A percentile compares a stretch with the other conserved stretches of the same genome.
phyloP scores from a whole-genome alignment of 2,888 invertebrate species.

The Celastrina argiolus region DNA sequence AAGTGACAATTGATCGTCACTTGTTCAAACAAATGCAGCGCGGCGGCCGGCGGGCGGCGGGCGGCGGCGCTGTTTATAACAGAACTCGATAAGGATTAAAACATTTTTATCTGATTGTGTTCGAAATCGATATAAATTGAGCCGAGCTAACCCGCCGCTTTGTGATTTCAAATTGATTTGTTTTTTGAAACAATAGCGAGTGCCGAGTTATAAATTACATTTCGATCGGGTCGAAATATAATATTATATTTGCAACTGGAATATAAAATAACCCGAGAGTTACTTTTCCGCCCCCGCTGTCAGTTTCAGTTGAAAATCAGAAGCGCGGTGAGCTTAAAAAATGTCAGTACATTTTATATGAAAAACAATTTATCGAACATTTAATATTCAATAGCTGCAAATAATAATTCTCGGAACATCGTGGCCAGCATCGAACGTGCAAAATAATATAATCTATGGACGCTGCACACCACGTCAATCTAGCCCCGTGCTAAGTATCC shows the following conservation, averaged over 20 bases:
- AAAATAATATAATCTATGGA: not conserved
- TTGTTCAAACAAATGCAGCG: not conserved
- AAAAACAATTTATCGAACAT: not conserved
- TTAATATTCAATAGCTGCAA: not conserved
- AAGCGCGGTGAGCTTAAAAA: not conserved
- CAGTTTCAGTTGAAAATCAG: not conserved
- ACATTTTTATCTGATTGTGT: not conserved
- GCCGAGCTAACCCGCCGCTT: not conserved
- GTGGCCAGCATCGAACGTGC: not conserved
- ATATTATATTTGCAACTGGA: not conserved
- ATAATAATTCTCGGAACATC: not conserved
- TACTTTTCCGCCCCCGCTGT: not conserved
- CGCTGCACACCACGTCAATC: no score
- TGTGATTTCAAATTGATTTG: not conserved
- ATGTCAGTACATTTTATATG: not conserved
- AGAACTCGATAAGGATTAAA: not conserved
- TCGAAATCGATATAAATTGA: not conserved
- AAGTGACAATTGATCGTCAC: not conserved
- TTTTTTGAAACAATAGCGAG: not conserved
- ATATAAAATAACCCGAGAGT: not conserved
- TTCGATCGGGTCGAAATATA: not conserved
- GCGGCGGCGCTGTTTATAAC: not conserved
- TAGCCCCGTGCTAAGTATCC: no score
- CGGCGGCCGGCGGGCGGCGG: not conserved
- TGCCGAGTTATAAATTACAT: not conserved